phyloP scores from a whole-genome alignment of 2,113 vertebrate species.

The Otocyon megalotis region DNA sequence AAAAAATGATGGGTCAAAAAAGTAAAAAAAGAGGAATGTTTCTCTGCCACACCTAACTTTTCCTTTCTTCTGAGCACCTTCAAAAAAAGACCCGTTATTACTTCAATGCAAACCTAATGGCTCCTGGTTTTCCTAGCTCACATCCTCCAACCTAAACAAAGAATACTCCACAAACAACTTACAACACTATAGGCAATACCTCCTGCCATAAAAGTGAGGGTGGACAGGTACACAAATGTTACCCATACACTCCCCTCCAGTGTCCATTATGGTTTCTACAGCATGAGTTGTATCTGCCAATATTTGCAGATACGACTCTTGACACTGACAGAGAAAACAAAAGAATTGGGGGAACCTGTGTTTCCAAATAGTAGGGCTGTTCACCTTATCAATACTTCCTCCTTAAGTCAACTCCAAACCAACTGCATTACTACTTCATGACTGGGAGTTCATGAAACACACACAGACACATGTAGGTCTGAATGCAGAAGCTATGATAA shows the following conservation, averaged over 20 bases:
- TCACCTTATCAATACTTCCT: background rate
- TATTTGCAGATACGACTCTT: constrained; percentile 33
- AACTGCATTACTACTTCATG: background rate
- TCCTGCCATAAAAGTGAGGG: background rate
- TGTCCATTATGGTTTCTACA: background rate
- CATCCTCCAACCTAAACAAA: constrained; percentile 20
- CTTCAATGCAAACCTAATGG: background rate
- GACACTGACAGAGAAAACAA: background rate
- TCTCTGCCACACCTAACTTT: background rate
- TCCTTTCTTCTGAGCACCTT: background rate
- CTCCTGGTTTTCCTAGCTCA: background rate
- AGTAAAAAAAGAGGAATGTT: background rate
- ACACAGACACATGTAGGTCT: background rate
- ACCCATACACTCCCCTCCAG: background rate
- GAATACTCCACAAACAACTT: background rate
- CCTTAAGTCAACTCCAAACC: constrained; percentile 21
- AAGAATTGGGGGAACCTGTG: background rate
- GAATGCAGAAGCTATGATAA: background rate
- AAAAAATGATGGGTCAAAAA: background rate
- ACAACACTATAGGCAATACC: background rate
- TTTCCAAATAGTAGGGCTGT: background rate
- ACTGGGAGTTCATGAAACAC: background rate
- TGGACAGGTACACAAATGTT: background rate
- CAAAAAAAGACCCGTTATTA: background rate
- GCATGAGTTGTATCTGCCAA: background rate